A percentile compares a stretch with the other conserved stretches of the same genome.
These are phyloP conservation scores for Trichoplusia ni DNA, from an alignment of 1,140 invertebrate species.

Conservation along the genomic window DNA sequence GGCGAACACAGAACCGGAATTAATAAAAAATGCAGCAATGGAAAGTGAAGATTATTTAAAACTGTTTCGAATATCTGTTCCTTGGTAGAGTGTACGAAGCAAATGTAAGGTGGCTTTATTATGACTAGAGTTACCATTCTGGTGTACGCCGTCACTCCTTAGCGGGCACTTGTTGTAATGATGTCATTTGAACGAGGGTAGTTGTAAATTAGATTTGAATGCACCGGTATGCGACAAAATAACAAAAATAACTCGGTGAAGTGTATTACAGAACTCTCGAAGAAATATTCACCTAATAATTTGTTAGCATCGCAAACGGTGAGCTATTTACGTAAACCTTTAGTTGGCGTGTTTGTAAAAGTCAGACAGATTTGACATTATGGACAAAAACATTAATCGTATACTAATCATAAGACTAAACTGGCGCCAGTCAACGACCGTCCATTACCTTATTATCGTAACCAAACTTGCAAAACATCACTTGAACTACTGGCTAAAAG, in stretches of 20 bases:
- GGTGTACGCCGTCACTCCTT: constrained; percentile 28
- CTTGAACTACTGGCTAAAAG: no score
- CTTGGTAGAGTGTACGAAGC: constrained; percentile 1
- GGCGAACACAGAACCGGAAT: background rate
- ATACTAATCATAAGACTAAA: background rate
- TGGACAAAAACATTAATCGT: constrained; percentile 2
- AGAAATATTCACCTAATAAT: background rate
- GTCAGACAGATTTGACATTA: background rate
- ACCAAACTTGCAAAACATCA: background rate
- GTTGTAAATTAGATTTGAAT: constrained; percentile 61
- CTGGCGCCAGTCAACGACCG: background rate
- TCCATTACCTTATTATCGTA: constrained; percentile 1
- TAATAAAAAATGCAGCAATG: background rate
- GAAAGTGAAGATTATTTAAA: constrained; percentile 22
- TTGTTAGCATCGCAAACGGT: background rate
- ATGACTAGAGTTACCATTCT: constrained; percentile 32
- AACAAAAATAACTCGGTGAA: constrained; percentile 13
- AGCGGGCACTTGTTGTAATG: constrained; percentile 42
- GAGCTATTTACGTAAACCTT: background rate
- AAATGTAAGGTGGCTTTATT: constrained; percentile 49
- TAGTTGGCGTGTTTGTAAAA: background rate
- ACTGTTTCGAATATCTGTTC: background rate
- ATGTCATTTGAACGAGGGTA: constrained; percentile 63
- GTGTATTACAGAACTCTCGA: constrained; percentile 13
- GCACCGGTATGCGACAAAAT: constrained; percentile 14